Percentiles rank a stretch among this genome's conserved stretches.
phyloP scores from a whole-genome alignment of 2,888 invertebrate species.

The Metopia argyrocephala region DNA sequence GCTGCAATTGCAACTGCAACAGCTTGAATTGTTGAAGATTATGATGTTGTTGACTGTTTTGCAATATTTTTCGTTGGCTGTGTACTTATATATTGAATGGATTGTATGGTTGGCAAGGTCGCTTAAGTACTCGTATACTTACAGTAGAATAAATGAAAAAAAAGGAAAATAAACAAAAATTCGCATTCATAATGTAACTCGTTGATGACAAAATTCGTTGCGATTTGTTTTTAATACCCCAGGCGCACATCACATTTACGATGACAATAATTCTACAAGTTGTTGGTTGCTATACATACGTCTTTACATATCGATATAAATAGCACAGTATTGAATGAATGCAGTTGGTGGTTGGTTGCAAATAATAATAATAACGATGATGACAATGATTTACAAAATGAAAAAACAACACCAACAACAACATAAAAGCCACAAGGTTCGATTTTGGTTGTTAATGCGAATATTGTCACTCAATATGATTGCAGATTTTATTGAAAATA shows the following conservation, averaged over 20 bases:
- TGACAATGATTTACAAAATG: constrained; percentile 25
- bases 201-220: constrained; percentile 61
- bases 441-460: constrained; percentile 55
- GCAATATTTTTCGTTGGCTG: background rate
- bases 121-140: constrained; percentile 38
- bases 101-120: constrained; percentile 49
- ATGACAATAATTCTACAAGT: constrained; percentile 46
- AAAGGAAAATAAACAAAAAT: constrained; percentile 51
- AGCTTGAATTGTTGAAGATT: constrained; percentile 27
- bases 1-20: constrained; percentile 22
- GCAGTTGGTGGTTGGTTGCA: background rate
- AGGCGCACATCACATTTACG: constrained; percentile 58
- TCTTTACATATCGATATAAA: background rate
- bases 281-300: background rate
- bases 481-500: constrained; percentile 51
- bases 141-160: constrained; percentile 52
- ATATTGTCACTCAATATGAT: constrained; percentile 56
- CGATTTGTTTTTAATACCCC: constrained; percentile 65
- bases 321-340: background rate
- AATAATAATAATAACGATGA: constrained; percentile 21
- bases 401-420: no score
- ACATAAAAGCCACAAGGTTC: no score
- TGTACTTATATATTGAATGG: background rate
- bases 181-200: constrained; percentile 63
- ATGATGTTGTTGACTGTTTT: constrained; percentile 28